Evolutionary conservation across 2,797 vertebrate species (phyloP).

Genomic region (Gymnoscopelus microlampas): DNA sequence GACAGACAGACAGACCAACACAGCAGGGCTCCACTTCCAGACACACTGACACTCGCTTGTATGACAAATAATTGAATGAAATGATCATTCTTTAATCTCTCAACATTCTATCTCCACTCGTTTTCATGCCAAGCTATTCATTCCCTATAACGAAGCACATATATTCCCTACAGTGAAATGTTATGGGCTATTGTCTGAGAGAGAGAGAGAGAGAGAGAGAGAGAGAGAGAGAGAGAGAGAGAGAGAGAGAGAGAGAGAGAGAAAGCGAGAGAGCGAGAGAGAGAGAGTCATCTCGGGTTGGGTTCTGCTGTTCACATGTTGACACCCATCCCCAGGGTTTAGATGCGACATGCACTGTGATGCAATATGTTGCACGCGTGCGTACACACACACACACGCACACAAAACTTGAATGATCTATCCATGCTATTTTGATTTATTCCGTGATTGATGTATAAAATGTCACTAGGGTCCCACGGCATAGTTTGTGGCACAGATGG

Average conservation of each 20-base stretch:
- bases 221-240: conserved; percentile 1
- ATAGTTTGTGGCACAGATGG: conserved; percentile 67
- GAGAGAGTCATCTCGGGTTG: conserved; percentile 44
- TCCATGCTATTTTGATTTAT: conserved; percentile 67
- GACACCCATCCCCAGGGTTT: conserved; percentile 62
- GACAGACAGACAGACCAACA: too few relatives aligned
- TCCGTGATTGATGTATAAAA: conserved; percentile 67
- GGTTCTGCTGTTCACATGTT: conserved; percentile 48
- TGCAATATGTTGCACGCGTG: conserved; percentile 44
- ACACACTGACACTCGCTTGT: too few relatives aligned
- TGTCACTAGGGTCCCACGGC: conserved; percentile 63
- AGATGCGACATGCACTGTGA: conserved; percentile 51
- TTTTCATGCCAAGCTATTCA: too few relatives aligned
- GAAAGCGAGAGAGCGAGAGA: neutral
- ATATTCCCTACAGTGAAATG: too few relatives aligned
- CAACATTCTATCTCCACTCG: too few relatives aligned
- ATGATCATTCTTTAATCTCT: too few relatives aligned
- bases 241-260: neutral
- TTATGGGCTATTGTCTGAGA: neutral
- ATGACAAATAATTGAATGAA: too few relatives aligned
- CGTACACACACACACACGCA: neutral
- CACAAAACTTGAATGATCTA: conserved; percentile 38
- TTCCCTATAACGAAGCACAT: too few relatives aligned
- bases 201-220: conserved; percentile 3
- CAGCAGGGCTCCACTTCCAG: too few relatives aligned